These are phyloP conservation scores for Drosophila sp. DNA, from an alignment of 1,140 invertebrate genomes.

Conservation along the genomic window DNA sequence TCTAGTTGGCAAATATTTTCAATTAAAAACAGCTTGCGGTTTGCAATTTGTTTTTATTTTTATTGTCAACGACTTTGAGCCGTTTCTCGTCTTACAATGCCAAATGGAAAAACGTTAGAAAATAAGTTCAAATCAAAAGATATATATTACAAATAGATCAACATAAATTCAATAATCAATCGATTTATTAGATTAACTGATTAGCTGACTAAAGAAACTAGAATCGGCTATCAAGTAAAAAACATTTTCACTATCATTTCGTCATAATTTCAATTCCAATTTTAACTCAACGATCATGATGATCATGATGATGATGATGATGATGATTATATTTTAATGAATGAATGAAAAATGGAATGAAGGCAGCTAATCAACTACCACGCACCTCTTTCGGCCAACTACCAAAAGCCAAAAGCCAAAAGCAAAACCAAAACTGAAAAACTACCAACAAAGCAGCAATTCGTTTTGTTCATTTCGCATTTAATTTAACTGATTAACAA, in stretches of 20 bases:
- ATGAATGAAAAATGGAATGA: conserved; percentile 68
- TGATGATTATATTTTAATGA: conserved; percentile 40
- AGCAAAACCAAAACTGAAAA: not conserved
- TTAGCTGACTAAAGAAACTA: too few relatives aligned
- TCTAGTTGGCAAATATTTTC: conserved; percentile 26
- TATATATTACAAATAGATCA: too few relatives aligned
- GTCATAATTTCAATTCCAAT: too few relatives aligned
- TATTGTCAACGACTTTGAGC: conserved; percentile 68
- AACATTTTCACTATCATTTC: too few relatives aligned
- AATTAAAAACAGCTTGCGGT: conserved; percentile 78
- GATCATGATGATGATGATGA: not conserved
- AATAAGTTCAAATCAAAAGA: too few relatives aligned
- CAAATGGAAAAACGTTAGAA: not conserved
- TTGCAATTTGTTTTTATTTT: conserved; percentile 20
- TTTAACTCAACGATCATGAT: not conserved
- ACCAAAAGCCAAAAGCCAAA: not conserved
- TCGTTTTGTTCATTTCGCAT: conserved; percentile 80
- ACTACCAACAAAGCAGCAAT: conserved; percentile 53
- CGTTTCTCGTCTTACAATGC: conserved; percentile 67
- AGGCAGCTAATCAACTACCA: conserved; percentile 69
- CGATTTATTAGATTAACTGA: too few relatives aligned
- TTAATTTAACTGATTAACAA: conserved; percentile 81
- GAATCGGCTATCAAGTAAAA: too few relatives aligned
- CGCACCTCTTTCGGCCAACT: conserved; percentile 41
- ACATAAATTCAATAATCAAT: too few relatives aligned